Evolutionary conservation across 1,140 invertebrate species (phyloP).

Genomic region (Drosophila insularis): DNA sequence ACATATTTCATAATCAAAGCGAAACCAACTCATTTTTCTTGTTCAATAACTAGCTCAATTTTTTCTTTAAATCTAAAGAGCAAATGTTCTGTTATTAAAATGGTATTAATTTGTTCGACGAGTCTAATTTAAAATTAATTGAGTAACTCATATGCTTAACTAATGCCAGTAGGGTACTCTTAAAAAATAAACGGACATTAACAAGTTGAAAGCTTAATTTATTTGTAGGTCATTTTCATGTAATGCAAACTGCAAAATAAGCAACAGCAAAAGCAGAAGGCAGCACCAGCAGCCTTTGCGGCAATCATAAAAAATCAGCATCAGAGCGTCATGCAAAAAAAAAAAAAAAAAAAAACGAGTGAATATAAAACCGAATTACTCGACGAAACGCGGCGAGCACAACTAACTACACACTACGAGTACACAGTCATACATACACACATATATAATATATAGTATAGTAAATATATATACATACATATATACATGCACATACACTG

Average conservation of each 20-base stretch:
- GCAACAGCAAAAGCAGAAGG: conserved; percentile 9
- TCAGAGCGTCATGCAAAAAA: conserved; percentile 15
- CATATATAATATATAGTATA: neutral
- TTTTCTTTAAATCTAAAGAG: too few species aligned
- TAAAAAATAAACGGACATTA: conserved; percentile 32
- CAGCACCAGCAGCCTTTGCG: conserved; percentile 22
- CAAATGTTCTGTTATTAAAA: too few species aligned
- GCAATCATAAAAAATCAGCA: conserved; percentile 47
- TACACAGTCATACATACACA: neutral
- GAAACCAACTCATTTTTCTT: too few species aligned
- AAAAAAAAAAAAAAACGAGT: conserved; percentile 6
- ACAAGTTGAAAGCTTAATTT: conserved; percentile 56
- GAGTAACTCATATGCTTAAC: conserved; percentile 6
- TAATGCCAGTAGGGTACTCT: conserved; percentile 17
- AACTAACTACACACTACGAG: conserved; percentile 1
- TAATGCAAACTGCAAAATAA: conserved; percentile 54
- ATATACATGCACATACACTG: neutral
- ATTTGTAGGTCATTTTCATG: conserved; percentile 76
- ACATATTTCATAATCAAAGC: too few species aligned
- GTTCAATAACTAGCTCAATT: too few species aligned
- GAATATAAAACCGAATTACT: conserved; percentile 18
- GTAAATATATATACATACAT: neutral
- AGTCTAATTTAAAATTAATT: neutral
- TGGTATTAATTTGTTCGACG: too few species aligned
- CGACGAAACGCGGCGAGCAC: conserved; percentile 3